Conservation (phyloP, 2,113 vertebrate genomes). For the Petrocephalus zakoni region DNA sequence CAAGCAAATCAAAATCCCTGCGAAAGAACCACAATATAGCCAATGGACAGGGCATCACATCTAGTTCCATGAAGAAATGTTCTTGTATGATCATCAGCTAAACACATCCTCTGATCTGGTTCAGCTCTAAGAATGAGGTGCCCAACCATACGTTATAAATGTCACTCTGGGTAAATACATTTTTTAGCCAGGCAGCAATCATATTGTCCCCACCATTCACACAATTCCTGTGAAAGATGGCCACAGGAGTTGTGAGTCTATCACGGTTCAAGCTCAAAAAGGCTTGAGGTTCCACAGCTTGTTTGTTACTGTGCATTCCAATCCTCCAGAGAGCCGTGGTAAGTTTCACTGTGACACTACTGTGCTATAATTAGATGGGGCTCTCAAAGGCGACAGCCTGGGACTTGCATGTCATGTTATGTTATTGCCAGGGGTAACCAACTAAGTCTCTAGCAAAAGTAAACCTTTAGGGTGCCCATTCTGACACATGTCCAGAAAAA, state of each 20-base stretch:
- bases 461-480: background rate
- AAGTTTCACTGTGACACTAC: slow-evolving; percentile 46
- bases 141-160: background rate
- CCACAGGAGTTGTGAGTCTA: background rate
- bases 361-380: slow-evolving; percentile 57
- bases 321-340: slow-evolving; percentile 33
- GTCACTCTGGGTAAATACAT: background rate
- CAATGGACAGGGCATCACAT: background rate
- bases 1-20: background rate
- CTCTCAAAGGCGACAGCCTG: slow-evolving; percentile 39
- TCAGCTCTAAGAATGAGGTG: background rate
- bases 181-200: background rate
- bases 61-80: background rate
- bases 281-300: slow-evolving; percentile 37
- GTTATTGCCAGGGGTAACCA: slow-evolving; percentile 19
- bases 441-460: background rate
- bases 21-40: background rate
- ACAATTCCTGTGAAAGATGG: background rate
- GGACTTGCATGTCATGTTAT: slow-evolving; percentile 36
- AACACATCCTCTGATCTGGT: background rate
- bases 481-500: background rate
- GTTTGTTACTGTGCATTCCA: slow-evolving; percentile 50
- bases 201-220: background rate
- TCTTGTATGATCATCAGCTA: background rate
- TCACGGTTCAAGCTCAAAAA: slow-evolving; percentile 1